Base-by-base conservation (phyloP, 2,113 vertebrate species). In the Podarcis muralis region DNA sequence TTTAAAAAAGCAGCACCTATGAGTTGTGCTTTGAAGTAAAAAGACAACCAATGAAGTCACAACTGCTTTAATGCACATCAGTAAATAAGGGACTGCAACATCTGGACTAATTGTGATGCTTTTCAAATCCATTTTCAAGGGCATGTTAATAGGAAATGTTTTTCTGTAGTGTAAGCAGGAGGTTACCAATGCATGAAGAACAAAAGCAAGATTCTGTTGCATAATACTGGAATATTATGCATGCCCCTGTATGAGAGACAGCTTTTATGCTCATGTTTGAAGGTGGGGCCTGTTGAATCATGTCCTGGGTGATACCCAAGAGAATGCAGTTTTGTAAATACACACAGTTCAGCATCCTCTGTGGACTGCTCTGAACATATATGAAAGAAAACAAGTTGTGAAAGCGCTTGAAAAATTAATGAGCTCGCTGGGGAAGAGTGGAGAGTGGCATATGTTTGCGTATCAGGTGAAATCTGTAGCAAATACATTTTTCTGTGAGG, bases 401-500 rank as follows among this genome's bases (percentile, higher is more conserved):
- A 81, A 81, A 62, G 83, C 90, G 84, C 43, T 66, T 66, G 81
- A 91, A 77, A 35, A 88, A 0, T 76, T 96, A 89, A 92, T 93
- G 93, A 94, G 87, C 40, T 95, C 91, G 57, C 86, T 81, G 59
- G 88, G 81, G 95, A 89, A 53, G 30, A 76, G 2, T 16, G 84
- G 85, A 84, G 32, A 84, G 35, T 68, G 57, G 2, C 75, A 43
- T 78, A 9, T 1, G 0, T 22, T 30, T 40, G 35, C 48, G 57
- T 3, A 15, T 71, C 1, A 35, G 9, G 20, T 86, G 81, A 66
- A 88, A 40, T 23, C 72, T 84, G 85, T 90, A 69, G 20, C 79
- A 0, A 6, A 40, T 32, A 85, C 27, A 32, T 0, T 4, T 89
- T 93, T 79, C 20, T 85, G 0, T 30, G 25, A 37, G 0, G 1